These are phyloP conservation scores for Proctacanthus coquilletti DNA, from an alignment of 1,140 invertebrate species.

Conservation along the genomic window DNA sequence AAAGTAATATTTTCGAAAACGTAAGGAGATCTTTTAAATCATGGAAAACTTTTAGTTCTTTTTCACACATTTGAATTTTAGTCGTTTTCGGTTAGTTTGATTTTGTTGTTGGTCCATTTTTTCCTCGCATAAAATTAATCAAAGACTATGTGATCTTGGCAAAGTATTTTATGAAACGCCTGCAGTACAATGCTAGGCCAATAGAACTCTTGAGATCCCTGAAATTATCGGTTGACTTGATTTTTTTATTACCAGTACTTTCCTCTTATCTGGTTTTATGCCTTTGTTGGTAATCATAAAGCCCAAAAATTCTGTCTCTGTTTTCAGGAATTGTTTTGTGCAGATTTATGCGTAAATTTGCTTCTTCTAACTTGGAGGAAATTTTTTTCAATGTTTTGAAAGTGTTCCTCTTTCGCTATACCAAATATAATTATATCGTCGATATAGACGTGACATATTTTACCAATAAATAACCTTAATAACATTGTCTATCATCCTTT, in stretches of 20 bases:
- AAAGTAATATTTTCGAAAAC: slow-evolving; percentile 25
- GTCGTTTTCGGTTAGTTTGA: neutral
- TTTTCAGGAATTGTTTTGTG: neutral
- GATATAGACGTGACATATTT: neutral
- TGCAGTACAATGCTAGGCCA: neutral
- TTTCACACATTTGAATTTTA: neutral
- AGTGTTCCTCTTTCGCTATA: neutral
- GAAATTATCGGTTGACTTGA: neutral
- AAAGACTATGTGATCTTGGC: neutral
- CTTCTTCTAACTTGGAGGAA: neutral
- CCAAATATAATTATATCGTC: neutral
- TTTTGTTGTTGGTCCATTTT: neutral
- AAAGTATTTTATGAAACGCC: neutral
- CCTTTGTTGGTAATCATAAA: neutral
- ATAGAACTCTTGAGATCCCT: no score
- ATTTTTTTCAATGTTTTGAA: neutral
- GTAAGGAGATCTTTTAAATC: slow-evolving; percentile 25
- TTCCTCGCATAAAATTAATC: neutral
- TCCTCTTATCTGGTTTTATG: neutral
- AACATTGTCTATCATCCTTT: slow-evolving; percentile 16
- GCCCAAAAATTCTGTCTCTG: neutral
- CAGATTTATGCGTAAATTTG: neutral
- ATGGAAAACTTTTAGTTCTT: slow-evolving; percentile 21
- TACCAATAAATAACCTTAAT: no score
- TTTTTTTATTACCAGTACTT: neutral